Evolutionary conservation across 2,113 vertebrate species (phyloP), one percentile per base, ranked within the genome.

Genomic region (Plestiodon gilberti): DNA sequence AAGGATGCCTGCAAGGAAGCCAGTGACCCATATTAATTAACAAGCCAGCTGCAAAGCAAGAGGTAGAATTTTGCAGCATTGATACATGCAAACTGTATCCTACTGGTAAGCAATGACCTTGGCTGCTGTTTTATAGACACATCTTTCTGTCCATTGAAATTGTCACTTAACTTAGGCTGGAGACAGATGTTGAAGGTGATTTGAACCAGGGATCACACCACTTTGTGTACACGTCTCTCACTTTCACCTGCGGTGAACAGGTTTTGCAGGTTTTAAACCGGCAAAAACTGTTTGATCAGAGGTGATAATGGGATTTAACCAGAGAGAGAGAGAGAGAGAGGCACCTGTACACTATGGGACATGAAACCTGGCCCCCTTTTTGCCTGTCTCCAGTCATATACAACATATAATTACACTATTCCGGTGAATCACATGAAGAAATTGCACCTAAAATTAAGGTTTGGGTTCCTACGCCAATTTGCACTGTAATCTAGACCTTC

Each of bases 1-100:
- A 65, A 64, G 70, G 67, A 65, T 78, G 57, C 67, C 67, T 79
- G 43, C 40, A 80, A 80, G 78, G 78, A 33, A 88, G 76, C n/a
- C 43, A 75, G 33, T 57, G 69, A 75, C 82, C 69, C 57, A 64
- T 78, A 84, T 40, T n/a, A 57, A 3, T 74, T 74, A 74, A 55
- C 65, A 69, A 70, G 64, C 64, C 64, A 28, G 22, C 15, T 73
- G 67, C 59, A 67, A 65, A 65, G 6, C 10, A 62, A 88, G 65
- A 73, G n/a, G 9, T 59, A 61, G 57, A 71, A 78, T 15, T 65
- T 48, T 67, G 40, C 55, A 78, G 81, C 22, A 25, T 22, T 17
- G 10, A 11, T 6, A 6, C 25, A 8, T 35, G 25, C 18, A 40
- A 61, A 15, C 61, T 40, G 20, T 10, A 23, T 20, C 10, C 10